phyloP scores from a whole-genome alignment of 2,888 invertebrate genomes.

The Apamea epomidion region DNA sequence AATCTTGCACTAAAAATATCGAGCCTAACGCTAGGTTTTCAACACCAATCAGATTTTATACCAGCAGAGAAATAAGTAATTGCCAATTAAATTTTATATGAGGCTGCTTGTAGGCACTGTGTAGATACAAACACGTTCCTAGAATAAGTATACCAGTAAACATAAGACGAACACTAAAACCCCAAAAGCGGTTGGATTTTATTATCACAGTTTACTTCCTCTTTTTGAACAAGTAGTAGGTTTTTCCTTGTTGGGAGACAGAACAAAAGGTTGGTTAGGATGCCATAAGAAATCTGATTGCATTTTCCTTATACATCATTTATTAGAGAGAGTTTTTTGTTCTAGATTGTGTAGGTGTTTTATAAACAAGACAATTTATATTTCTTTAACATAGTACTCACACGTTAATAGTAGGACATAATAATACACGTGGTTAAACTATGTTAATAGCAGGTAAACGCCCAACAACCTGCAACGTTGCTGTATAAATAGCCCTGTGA shows the following conservation, averaged over 20 bases:
- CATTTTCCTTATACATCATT: neutral
- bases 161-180: neutral
- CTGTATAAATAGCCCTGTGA: neutral
- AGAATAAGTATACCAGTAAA: neutral
- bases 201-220: neutral
- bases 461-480: neutral
- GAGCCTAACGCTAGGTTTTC: too few relatives aligned
- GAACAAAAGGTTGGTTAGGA: neutral
- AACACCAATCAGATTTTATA: neutral
- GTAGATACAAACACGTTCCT: neutral
- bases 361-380: neutral
- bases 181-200: conserved; percentile 20
- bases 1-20: neutral
- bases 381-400: neutral
- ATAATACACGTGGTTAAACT: neutral
- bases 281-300: neutral
- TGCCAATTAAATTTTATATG: neutral
- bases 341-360: neutral
- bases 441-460: neutral
- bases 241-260: neutral
- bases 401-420: neutral
- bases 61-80: too few relatives aligned
- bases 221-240: neutral
- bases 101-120: neutral
- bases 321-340: neutral